phyloP scores from a whole-genome alignment of 2,797 vertebrate genomes.

The Loriculus beryllinus region DNA sequence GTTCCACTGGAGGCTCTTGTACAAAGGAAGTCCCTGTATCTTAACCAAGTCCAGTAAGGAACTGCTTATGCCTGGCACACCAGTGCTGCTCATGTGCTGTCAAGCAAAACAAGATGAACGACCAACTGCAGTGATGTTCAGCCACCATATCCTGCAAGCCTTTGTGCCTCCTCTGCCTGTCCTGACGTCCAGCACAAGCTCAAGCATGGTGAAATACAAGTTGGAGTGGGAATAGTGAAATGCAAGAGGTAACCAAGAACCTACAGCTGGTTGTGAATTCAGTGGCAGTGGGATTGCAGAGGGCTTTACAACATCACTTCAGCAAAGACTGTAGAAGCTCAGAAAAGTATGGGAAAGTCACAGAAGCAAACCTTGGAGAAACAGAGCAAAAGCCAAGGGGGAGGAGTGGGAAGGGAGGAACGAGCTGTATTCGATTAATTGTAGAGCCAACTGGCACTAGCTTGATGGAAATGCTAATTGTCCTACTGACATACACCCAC shows the following conservation, averaged over 20 bases:
- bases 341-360: background rate
- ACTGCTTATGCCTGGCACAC: background rate
- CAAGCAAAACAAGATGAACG: background rate
- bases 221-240: background rate
- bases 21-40: background rate
- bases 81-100: background rate
- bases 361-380: background rate
- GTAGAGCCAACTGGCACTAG: slow-evolving; percentile 26
- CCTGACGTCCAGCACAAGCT: fast-evolving
- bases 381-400: background rate
- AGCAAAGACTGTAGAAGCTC: background rate
- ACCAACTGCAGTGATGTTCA: fast-evolving
- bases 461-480: slow-evolving; percentile 42
- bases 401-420: slow-evolving; percentile 34
- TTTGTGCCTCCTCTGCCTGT: background rate
- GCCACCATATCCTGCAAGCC: background rate
- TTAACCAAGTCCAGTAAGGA: background rate
- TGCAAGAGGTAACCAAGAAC: background rate
- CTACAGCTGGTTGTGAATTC: background rate
- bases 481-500: slow-evolving; percentile 15
- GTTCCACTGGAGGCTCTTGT: background rate
- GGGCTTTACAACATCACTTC: background rate
- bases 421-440: background rate
- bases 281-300: background rate
- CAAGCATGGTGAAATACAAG: background rate